Evolutionary conservation across 2,113 vertebrate genomes (phyloP), one percentile per base, ranked within the genome.

Genomic region (Albula goreensis): DNA sequence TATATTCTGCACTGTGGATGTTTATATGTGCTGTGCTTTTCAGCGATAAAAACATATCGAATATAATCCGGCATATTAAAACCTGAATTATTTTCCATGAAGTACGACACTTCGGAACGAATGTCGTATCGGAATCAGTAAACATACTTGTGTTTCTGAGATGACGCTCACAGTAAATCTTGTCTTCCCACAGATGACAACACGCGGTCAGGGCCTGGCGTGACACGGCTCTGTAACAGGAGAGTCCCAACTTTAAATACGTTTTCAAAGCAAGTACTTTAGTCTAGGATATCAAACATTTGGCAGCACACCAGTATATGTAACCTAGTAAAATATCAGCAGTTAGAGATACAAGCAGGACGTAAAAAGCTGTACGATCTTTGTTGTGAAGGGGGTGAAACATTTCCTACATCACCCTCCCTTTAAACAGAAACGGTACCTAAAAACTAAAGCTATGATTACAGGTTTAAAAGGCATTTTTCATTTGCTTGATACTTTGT

Each of bases 281-380:
- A 90, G 91, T 94, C 91, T 95, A 92, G 88, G 90, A 94, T 96
- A 93, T 95, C 95, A 94, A 95, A 95, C 91, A 91, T 92, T 94
- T 95, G 94, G 94, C 93, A 91, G 83, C 5, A 70, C 86, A 85
- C 88, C 89, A 84, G 89, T 86, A 87, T 15, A 53, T 93, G 92
- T 89, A 94, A 94, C 93, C 90, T 86, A 91, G 92, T 92, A 86
- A 93, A 93, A 77, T 85, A 89, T 89, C 63, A 66, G 63, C 87
- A 83, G 86, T 57, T 83, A 83, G 87, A 80, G 87, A 82, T 80
- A 74, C 89, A 66, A 81, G 51, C 83, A 79, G 87, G 56, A 80
- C 87, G 82, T 86, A 83, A 88, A 90, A 41, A 52, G 85, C 77
- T 83, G 80, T 88, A 70, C 53, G 66, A 78, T 51, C 83, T 60